These are phyloP conservation scores for Thryonomys swinderianus DNA, from an alignment of 2,113 vertebrate species.

Conservation along the genomic window DNA sequence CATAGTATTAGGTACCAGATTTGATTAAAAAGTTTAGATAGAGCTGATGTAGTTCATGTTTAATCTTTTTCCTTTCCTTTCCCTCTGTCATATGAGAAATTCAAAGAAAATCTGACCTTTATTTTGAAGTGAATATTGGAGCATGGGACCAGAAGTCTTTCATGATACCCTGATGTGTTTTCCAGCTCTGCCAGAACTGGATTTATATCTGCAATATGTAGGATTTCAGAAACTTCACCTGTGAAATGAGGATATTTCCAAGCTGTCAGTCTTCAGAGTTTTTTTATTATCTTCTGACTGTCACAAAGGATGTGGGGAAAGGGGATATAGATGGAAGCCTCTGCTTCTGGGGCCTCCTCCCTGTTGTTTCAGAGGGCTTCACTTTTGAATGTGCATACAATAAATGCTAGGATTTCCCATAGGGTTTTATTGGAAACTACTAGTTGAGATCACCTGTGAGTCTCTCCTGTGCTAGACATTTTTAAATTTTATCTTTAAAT, in stretches of 20 bases:
- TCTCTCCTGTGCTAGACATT: background rate
- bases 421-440: slow-evolving; percentile 30
- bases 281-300: background rate
- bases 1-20: background rate
- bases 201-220: background rate
- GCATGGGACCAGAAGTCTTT: background rate
- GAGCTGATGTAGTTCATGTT: slow-evolving; percentile 12
- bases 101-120: slow-evolving; percentile 42
- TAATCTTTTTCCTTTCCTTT: slow-evolving; percentile 29
- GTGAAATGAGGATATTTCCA: background rate
- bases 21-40: slow-evolving; percentile 18
- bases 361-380: background rate
- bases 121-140: background rate
- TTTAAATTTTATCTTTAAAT: background rate
- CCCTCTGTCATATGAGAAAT: background rate
- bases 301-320: background rate
- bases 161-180: background rate
- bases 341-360: background rate
- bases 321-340: background rate
- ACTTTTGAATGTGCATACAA: background rate
- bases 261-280: background rate
- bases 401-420: background rate
- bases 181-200: background rate
- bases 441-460: background rate
- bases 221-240: background rate